Evolutionary conservation across 2,797 vertebrate species (phyloP).

Genomic region (Pteronotus mesoamericanus): DNA sequence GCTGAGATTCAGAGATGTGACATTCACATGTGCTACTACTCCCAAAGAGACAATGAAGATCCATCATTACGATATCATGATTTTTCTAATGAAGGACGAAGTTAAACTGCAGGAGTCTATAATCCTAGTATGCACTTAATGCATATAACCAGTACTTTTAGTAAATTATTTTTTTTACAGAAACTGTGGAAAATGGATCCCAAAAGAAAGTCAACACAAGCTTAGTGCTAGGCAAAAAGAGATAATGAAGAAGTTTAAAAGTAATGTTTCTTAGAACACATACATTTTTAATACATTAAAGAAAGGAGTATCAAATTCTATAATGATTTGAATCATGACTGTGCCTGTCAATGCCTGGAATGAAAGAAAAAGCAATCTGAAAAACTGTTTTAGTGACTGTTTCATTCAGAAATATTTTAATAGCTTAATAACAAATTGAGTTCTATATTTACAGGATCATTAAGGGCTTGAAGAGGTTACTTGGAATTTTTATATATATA

Average conservation of each 20-base stretch:
- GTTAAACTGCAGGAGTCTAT: not conserved
- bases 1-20: not conserved
- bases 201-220: not conserved
- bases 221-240: not conserved
- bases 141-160: not conserved
- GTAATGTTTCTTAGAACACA: not conserved
- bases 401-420: slow-evolving; percentile 19
- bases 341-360: not conserved
- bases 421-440: not conserved
- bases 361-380: not conserved
- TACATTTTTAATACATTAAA: slow-evolving; percentile 10
- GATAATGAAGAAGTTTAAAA: not conserved
- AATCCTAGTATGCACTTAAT: not conserved
- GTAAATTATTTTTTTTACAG: not conserved
- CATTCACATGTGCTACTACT: not conserved
- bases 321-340: not conserved
- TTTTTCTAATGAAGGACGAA: slow-evolving; percentile 16
- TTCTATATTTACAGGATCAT: not conserved
- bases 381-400: not conserved
- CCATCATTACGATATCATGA: not conserved
- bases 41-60: not conserved
- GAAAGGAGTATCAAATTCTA: not conserved
- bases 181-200: not conserved
- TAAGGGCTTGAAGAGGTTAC: slow-evolving; percentile 12
- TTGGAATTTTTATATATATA: not conserved